A percentile compares a stretch with the other conserved stretches of the same genome.
Conservation (phyloP, 2,797 vertebrate genomes). For the Tachyglossus aculeatus region DNA sequence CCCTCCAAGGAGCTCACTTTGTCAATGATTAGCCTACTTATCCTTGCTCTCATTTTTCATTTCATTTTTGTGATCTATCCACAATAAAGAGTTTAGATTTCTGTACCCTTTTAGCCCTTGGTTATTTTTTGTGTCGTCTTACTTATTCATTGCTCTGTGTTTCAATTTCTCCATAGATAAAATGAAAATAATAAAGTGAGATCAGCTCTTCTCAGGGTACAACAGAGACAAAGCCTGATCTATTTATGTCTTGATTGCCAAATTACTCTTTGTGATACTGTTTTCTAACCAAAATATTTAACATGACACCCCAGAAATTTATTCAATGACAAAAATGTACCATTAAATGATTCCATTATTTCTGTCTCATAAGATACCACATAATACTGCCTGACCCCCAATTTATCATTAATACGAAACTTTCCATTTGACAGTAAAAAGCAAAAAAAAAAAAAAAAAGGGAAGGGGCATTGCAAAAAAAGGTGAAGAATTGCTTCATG, state of each 20-base stretch:
- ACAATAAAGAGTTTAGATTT: too few species aligned
- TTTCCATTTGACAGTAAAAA: conserved; percentile 48
- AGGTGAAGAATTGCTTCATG: conserved; percentile 59
- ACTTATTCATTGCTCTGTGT: not conserved
- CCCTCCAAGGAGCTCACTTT: too few species aligned
- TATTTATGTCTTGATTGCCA: conserved; percentile 13
- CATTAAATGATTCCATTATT: conserved; percentile 6
- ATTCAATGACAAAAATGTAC: not conserved
- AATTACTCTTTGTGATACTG: conserved; percentile 8
- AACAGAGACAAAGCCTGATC: conserved; percentile 11
- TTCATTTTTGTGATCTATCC: too few species aligned
- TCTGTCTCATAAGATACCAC: not conserved
- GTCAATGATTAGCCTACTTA: too few species aligned
- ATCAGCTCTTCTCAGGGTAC: conserved; percentile 17
- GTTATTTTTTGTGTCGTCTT: not conserved
- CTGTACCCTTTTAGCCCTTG: too few species aligned
- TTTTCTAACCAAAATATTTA: conserved; percentile 15
- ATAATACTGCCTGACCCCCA: conserved; percentile 19
- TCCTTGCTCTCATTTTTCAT: too few species aligned
- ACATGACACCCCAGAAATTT: not conserved
- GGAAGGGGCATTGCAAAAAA: conserved; percentile 39
- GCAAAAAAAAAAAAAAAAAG: conserved; percentile 30
- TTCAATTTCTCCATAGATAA: conserved; percentile 13
- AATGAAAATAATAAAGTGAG: conserved; percentile 20
- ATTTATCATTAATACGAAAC: conserved; percentile 36